A percentile compares a stretch with the other conserved stretches of the same genome.
These are phyloP conservation scores for Gari tellinella DNA, from an alignment of 2,888 invertebrate species.

Conservation along the genomic window DNA sequence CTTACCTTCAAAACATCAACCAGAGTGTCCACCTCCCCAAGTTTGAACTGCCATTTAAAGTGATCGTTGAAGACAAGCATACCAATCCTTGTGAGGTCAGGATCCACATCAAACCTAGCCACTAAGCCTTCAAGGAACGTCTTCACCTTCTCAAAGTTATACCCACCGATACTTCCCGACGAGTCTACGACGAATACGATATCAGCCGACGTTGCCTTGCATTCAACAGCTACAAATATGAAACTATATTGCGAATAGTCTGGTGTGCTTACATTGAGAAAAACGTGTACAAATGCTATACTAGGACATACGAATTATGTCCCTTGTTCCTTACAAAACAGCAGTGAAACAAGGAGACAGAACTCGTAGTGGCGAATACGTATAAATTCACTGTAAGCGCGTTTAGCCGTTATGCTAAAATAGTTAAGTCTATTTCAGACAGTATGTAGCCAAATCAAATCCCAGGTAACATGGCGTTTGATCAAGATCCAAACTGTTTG, in stretches of 20 bases:
- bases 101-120: conserved; percentile 45
- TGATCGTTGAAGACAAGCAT: conserved; percentile 50
- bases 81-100: conserved; percentile 44
- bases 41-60: conserved; percentile 47
- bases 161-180: conserved; percentile 55
- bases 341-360: neutral
- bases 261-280: too few relatives aligned
- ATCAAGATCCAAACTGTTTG: neutral
- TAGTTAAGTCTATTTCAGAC: too few relatives aligned
- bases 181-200: conserved; percentile 56
- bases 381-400: too few relatives aligned
- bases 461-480: too few relatives aligned
- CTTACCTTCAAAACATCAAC: conserved; percentile 47
- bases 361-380: neutral
- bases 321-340: too few relatives aligned
- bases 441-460: too few relatives aligned
- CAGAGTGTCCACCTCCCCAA: conserved; percentile 36
- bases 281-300: too few relatives aligned
- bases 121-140: conserved; percentile 40
- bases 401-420: too few relatives aligned
- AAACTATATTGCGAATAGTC: too few relatives aligned
- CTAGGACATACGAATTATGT: too few relatives aligned
- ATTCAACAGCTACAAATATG: conserved; percentile 29
- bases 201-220: conserved; percentile 49
- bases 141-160: conserved; percentile 50